A percentile compares a stretch with the other conserved stretches of the same genome.
These are phyloP conservation scores for Periophthalmus magnuspinnatus DNA, from an alignment of 2,797 vertebrate species.

Conservation along the genomic window DNA sequence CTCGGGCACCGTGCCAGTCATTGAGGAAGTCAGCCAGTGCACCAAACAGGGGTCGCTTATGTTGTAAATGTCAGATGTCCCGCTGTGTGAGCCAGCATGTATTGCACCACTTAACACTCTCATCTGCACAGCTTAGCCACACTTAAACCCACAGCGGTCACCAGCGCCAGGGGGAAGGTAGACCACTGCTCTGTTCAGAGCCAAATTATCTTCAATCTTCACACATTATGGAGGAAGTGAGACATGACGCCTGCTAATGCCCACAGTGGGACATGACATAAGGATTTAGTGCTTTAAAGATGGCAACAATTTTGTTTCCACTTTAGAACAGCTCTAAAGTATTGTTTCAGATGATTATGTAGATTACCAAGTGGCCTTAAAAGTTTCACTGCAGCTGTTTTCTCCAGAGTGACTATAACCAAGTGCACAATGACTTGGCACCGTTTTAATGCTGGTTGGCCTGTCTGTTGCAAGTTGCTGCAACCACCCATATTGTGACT, in stretches of 20 bases:
- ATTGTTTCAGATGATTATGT: not conserved
- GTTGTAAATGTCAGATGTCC: constrained; percentile 70
- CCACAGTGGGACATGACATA: constrained; percentile 9
- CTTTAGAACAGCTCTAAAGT: not conserved
- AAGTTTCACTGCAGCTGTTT: not conserved
- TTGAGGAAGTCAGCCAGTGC: constrained; percentile 49
- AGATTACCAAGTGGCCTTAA: not conserved
- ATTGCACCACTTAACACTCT: constrained; percentile 47
- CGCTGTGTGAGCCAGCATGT: constrained; percentile 52
- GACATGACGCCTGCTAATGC: constrained; percentile 1
- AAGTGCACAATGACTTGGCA: not conserved
- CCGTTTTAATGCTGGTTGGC: no score
- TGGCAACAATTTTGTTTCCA: not conserved
- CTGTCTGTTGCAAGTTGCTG: no score
- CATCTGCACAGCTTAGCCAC: constrained; percentile 53
- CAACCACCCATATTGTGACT: no score
- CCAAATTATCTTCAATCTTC: not conserved
- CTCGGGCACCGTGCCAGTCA: constrained; percentile 54
- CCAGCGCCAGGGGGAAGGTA: not conserved
- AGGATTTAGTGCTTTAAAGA: constrained; percentile 13
- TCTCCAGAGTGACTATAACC: not conserved
- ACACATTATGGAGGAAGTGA: not conserved
- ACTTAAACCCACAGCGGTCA: constrained; percentile 28
- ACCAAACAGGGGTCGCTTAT: constrained; percentile 63
- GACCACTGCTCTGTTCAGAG: not conserved